phyloP scores from a whole-genome alignment of 2,113 vertebrate species.

The Erinaceus europaeus region DNA sequence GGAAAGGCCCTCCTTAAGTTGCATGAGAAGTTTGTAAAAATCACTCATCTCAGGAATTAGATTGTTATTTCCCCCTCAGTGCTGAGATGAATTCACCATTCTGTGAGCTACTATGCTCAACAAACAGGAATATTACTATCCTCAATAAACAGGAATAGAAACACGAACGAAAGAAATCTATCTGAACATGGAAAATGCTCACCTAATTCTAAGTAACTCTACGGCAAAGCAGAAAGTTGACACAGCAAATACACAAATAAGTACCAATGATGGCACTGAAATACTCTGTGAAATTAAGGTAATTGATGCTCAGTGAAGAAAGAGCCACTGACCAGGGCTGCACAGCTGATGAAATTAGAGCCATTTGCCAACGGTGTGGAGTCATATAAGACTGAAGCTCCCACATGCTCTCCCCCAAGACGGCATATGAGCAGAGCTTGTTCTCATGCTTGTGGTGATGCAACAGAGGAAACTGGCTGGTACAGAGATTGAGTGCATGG shows the following conservation, averaged over 20 bases:
- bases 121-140: background rate
- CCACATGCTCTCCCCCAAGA: background rate
- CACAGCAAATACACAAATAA: background rate
- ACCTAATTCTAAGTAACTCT: background rate
- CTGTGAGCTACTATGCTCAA: background rate
- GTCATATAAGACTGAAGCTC: rapidly evolving
- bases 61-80: slow-evolving; percentile 7
- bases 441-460: background rate
- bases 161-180: background rate
- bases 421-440: background rate
- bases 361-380: background rate
- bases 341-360: background rate
- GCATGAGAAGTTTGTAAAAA: slow-evolving; percentile 47
- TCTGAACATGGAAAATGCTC: background rate
- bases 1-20: background rate
- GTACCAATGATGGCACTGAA: background rate
- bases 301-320: background rate
- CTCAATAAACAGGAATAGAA: background rate
- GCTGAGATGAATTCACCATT: background rate
- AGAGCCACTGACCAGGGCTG: slow-evolving; percentile 3
- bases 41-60: slow-evolving; percentile 30
- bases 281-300: background rate
- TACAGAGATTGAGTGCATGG: slow-evolving; percentile 44
- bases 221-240: background rate
- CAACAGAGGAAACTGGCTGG: background rate